Evolutionary conservation across 2,888 invertebrate genomes (phyloP).

Genomic region (Electrophaes corylata): DNA sequence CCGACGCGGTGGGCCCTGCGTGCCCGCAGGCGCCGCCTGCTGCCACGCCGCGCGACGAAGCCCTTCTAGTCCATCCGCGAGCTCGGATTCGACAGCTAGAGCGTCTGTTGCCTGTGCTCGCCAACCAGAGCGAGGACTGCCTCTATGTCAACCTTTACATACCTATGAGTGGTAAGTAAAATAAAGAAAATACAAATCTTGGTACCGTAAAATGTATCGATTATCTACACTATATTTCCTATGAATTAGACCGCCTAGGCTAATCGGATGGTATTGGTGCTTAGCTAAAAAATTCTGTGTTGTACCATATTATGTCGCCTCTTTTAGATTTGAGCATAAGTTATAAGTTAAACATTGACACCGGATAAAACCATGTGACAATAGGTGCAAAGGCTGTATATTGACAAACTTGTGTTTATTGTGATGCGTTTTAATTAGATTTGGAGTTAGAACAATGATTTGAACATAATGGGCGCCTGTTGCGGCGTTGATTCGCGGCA

Average conservation of each 20-base stretch:
- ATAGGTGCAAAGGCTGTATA: not conserved
- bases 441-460: slow-evolving; percentile 28
- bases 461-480: slow-evolving; percentile 44
- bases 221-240: too few relatives aligned
- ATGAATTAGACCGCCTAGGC: too few relatives aligned
- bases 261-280: too few relatives aligned
- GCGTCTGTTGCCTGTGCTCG: slow-evolving; percentile 91
- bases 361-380: not conserved
- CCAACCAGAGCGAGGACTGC: slow-evolving; percentile 98
- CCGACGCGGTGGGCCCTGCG: slow-evolving; percentile 92
- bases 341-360: too few relatives aligned
- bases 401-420: slow-evolving; percentile 20
- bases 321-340: too few relatives aligned
- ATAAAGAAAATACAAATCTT: too few relatives aligned
- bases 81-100: slow-evolving; percentile 93
- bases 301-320: too few relatives aligned
- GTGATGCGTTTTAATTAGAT: slow-evolving; percentile 15
- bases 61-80: slow-evolving; percentile 90
- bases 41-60: slow-evolving; percentile 81
- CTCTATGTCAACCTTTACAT: slow-evolving; percentile 98
- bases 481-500: slow-evolving; percentile 53
- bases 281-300: too few relatives aligned
- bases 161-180: slow-evolving; percentile 86
- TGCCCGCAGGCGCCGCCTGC: slow-evolving; percentile 91
- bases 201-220: too few relatives aligned